phyloP scores from a whole-genome alignment of 1,140 invertebrate genomes.

The Heliconius nattereri region DNA sequence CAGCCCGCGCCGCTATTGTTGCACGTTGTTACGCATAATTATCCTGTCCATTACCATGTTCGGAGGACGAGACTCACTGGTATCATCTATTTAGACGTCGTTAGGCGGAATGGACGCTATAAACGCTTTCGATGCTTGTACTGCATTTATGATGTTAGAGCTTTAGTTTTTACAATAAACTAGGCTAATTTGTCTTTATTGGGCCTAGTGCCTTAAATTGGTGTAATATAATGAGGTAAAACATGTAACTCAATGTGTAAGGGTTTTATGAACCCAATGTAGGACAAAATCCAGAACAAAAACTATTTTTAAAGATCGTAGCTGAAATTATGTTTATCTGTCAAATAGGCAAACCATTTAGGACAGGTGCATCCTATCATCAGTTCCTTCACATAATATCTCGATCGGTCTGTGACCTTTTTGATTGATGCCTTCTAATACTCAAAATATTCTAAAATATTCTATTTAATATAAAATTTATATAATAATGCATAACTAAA shows the following conservation, averaged over 20 bases:
- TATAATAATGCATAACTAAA: neutral
- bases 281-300: neutral
- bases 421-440: neutral
- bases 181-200: slow-evolving; percentile 2
- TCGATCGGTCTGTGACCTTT: neutral
- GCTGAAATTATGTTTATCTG: slow-evolving; percentile 40
- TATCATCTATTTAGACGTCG: slow-evolving; percentile 71
- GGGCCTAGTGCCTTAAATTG: slow-evolving; percentile 14
- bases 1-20: slow-evolving; percentile 78
- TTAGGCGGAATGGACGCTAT: slow-evolving; percentile 67
- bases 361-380: slow-evolving; percentile 44
- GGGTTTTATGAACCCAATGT: slow-evolving; percentile 1
- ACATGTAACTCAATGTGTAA: slow-evolving; percentile 16
- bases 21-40: slow-evolving; percentile 78
- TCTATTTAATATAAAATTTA: neutral
- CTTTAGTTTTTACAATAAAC: slow-evolving; percentile 22
- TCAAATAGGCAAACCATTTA: slow-evolving; percentile 43
- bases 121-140: slow-evolving; percentile 60
- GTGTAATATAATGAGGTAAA: slow-evolving; percentile 11
- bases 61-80: slow-evolving; percentile 65
- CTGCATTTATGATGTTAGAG: slow-evolving; percentile 49
- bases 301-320: slow-evolving; percentile 15
- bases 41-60: slow-evolving; percentile 78
- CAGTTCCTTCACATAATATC: neutral
- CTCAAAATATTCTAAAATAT: neutral